Evolutionary conservation across 2,797 vertebrate species (phyloP).

Genomic region (Eospalax fontanierii): DNA sequence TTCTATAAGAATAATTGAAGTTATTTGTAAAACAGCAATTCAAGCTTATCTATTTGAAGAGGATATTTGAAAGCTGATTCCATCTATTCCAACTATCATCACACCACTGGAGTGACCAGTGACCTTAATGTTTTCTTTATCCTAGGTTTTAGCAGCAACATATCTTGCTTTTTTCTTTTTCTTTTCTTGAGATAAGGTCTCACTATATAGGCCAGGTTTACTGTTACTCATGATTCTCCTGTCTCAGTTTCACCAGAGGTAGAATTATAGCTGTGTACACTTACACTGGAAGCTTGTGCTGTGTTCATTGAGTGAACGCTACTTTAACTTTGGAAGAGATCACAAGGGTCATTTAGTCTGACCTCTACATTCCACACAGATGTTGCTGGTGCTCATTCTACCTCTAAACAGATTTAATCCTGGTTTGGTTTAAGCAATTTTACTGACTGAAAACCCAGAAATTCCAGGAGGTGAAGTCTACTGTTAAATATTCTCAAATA

Average conservation of each 20-base stretch:
- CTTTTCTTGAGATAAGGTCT: not conserved
- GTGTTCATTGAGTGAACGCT: not conserved
- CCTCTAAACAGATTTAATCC: not conserved
- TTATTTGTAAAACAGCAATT: slow-evolving; percentile 31
- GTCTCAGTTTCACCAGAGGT: not conserved
- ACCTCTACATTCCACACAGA: not conserved
- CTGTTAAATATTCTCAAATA: not conserved
- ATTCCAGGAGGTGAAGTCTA: not conserved
- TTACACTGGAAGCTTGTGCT: not conserved
- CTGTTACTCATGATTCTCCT: not conserved
- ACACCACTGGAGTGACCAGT: not conserved
- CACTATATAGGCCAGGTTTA: not conserved
- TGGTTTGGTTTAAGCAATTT: not conserved
- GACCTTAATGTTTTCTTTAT: not conserved
- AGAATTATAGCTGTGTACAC: rapidly evolving
- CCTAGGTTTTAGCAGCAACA: not conserved
- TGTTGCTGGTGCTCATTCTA: not conserved
- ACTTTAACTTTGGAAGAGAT: not conserved
- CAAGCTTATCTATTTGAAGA: not conserved
- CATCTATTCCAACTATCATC: not conserved
- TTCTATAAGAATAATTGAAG: not conserved
- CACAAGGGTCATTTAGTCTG: not conserved
- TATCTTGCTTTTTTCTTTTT: not conserved
- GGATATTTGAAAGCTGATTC: not conserved
- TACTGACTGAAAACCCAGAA: slow-evolving; percentile 6